Evolutionary conservation across 2,888 invertebrate genomes (phyloP).

Genomic region (Graphium colonna): DNA sequence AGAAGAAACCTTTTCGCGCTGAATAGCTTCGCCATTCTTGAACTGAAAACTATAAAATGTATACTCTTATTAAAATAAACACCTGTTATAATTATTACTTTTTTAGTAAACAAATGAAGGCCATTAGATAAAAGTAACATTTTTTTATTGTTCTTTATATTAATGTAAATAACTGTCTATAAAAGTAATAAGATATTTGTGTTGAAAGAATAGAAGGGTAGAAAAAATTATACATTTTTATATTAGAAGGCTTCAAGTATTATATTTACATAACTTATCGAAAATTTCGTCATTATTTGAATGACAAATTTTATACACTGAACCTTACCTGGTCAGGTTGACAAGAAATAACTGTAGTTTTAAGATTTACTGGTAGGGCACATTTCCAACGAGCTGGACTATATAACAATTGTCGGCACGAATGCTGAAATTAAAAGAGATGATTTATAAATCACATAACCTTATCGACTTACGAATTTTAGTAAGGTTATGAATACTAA

Average conservation of each 20-base stretch:
- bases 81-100: no score
- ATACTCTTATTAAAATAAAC: slow-evolving; percentile 3
- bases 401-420: slow-evolving; percentile 68
- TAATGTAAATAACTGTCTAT: no score
- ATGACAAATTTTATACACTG: no score
- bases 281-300: no score
- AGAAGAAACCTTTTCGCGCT: slow-evolving; percentile 86
- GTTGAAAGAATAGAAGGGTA: no score
- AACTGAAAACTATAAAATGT: slow-evolving; percentile 42
- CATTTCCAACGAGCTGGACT: slow-evolving; percentile 71
- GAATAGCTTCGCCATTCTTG: slow-evolving; percentile 70
- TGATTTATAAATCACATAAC: slow-evolving; percentile 19
- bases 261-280: background rate
- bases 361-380: slow-evolving; percentile 56
- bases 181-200: no score
- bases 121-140: no score
- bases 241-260: background rate
- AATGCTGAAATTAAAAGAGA: slow-evolving; percentile 56
- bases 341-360: slow-evolving; percentile 45
- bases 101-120: no score
- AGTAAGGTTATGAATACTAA: slow-evolving; percentile 10
- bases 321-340: slow-evolving; percentile 59
- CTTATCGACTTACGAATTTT: slow-evolving; percentile 4
- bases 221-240: background rate
- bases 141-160: no score